Base-by-base conservation (phyloP, 2,888 invertebrate genomes). In the Melolontha melolontha region DNA sequence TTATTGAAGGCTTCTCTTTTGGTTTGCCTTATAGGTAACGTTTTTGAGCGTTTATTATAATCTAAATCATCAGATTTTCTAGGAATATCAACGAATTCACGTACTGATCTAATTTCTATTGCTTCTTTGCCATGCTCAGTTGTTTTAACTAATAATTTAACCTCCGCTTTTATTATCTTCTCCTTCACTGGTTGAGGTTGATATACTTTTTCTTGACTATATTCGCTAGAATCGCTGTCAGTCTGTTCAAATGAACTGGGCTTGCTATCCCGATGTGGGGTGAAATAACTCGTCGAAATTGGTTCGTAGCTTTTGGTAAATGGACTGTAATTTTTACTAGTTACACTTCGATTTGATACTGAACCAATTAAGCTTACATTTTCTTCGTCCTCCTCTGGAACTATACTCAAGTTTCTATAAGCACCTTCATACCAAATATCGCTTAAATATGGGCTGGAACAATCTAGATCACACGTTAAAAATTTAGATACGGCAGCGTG, bases 81-180 rank as follows among this genome's bases (percentile, higher is more conserved):
- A 2, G 55, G 27, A 12, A 55, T 64, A 27, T 78, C 81, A 73
- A 79, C 78, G 78, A 81, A 81, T 68, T 82, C 83, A 5, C 79
- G 73, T 0, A 83, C 79, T 4, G 85, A 86, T 67, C 84, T 76
- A 50, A 86, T 85, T 78, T 86, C 86, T 52, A 86, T 84, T 54
- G 83, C 84, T 74, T 86, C 85, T 74, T 82, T 82, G 5, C 86
- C 86, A 72, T 77, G 76, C 59, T 85, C 85, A 11, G 80, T 77
- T 1, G 86, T 85, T 78, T 84, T 84, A 1, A 87, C 86, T 64
- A 86, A 76, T 6, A 87, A 76, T 74, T 86, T 86, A 8, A 86
- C 82, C 75, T 86, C 86, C 12, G 86, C 86, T 75, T 82, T 85
- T 66, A 82, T 77, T 12, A 79, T 68, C 67, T 77, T 78, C 68